Evolutionary conservation across 2,888 invertebrate genomes (phyloP).

Genomic region (Toxonevra muliebris): DNA sequence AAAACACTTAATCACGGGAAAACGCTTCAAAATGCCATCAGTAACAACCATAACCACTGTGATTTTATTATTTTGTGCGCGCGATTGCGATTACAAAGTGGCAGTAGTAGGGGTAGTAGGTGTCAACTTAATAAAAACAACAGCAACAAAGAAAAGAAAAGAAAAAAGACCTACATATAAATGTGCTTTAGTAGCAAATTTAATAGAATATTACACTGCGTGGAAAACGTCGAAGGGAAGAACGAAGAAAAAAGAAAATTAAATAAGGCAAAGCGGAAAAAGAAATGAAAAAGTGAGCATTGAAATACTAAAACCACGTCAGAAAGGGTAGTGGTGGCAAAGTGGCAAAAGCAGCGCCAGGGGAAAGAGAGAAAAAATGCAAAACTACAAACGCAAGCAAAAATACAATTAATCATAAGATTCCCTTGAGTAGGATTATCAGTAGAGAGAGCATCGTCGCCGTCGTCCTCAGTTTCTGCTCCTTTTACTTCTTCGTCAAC

Average conservation of each 20-base stretch:
- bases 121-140: too few species aligned
- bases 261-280: not conserved
- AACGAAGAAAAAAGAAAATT: not conserved
- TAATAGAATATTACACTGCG: not conserved
- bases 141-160: not conserved
- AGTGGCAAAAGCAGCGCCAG: not conserved
- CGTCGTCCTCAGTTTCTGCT: too few species aligned
- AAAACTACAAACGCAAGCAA: constrained; percentile 4
- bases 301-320: not conserved
- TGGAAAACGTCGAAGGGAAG: not conserved
- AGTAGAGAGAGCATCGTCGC: not conserved
- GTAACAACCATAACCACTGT: not conserved
- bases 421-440: constrained; percentile 23
- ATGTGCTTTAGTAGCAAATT: not conserved
- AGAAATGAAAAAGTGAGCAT: not conserved
- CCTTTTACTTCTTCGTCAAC: too few species aligned
- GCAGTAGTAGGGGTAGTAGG: too few species aligned
- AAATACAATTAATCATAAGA: constrained; percentile 27
- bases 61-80: not conserved
- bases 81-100: not conserved
- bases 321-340: not conserved
- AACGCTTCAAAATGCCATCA: constrained; percentile 21
- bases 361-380: not conserved
- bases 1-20: constrained; percentile 22
- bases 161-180: not conserved